Evolutionary conservation across 2,888 invertebrate genomes (phyloP).

Genomic region (Apeira syringaria): DNA sequence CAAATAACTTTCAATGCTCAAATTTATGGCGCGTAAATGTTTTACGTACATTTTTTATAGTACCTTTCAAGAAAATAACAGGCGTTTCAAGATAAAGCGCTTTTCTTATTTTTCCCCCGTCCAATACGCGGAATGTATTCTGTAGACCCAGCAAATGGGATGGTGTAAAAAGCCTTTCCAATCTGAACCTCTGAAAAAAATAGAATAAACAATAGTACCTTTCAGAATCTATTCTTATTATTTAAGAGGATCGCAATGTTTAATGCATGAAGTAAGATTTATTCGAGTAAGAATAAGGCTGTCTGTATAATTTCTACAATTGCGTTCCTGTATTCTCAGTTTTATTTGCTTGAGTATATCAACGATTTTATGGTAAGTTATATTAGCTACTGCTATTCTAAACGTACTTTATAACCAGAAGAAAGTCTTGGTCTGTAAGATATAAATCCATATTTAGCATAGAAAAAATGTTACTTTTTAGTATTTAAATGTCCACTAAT

Average conservation of each 20-base stretch:
- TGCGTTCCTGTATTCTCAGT: slow-evolving; percentile 52
- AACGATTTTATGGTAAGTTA: slow-evolving; percentile 2
- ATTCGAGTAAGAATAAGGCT: slow-evolving; percentile 59
- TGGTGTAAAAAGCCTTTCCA: slow-evolving; percentile 77
- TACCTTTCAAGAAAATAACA: slow-evolving; percentile 76
- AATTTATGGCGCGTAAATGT: slow-evolving; percentile 71
- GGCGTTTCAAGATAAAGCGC: slow-evolving; percentile 69
- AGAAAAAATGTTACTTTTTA: too few relatives aligned
- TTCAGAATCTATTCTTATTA: slow-evolving; percentile 73
- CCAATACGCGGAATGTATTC: slow-evolving; percentile 66
- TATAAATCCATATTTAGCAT: too few relatives aligned
- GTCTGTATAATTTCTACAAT: slow-evolving; percentile 61
- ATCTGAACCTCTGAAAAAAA: slow-evolving; percentile 73
- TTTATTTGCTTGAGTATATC: slow-evolving; percentile 33
- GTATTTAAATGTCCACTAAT: too few relatives aligned
- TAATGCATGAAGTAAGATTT: slow-evolving; percentile 75
- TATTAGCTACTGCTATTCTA: too few relatives aligned
- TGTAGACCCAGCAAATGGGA: slow-evolving; percentile 63
- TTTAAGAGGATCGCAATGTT: slow-evolving; percentile 74
- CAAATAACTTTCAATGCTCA: slow-evolving; percentile 65
- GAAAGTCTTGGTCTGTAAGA: too few relatives aligned
- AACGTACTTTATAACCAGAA: too few relatives aligned
- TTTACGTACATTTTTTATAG: slow-evolving; percentile 70
- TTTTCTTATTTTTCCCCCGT: slow-evolving; percentile 54
- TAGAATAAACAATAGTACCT: slow-evolving; percentile 74